Percentiles rank a stretch among this genome's conserved stretches.
phyloP scores from a whole-genome alignment of 2,888 invertebrate species.

The Mesoligia furuncula region DNA sequence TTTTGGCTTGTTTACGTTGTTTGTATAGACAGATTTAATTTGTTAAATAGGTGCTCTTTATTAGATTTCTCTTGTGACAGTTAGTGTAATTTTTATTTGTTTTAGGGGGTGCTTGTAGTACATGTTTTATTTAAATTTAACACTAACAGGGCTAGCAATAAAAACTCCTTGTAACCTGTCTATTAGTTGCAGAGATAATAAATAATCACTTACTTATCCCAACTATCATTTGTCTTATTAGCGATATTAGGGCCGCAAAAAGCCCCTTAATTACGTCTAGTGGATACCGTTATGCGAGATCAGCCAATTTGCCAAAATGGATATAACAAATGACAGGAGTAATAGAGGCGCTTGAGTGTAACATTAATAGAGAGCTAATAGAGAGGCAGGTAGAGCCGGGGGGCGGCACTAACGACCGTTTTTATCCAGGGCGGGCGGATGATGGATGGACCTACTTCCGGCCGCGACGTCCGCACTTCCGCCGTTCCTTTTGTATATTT shows the following conservation, averaged over 20 bases:
- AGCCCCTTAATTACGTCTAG: constrained; percentile 75
- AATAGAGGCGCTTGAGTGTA: constrained; percentile 89
- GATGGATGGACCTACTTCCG: constrained; percentile 89
- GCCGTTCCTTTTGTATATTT: constrained; percentile 85
- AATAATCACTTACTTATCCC: constrained; percentile 45
- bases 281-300: constrained; percentile 76
- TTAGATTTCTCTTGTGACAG: constrained; percentile 58
- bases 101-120: constrained; percentile 17
- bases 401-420: constrained; percentile 88
- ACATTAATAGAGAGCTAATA: constrained; percentile 90
- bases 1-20: constrained; percentile 68
- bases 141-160: not conserved
- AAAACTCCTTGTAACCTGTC: not conserved
- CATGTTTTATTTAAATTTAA: constrained; percentile 14
- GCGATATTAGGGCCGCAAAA: constrained; percentile 66
- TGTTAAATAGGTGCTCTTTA: constrained; percentile 65
- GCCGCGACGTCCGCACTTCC: constrained; percentile 86
- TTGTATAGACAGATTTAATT: constrained; percentile 63
- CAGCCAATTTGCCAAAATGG: constrained; percentile 89
- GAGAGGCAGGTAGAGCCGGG: constrained; percentile 85
- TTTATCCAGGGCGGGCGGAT: constrained; percentile 89
- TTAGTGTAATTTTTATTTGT: constrained; percentile 51
- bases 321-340: constrained; percentile 90
- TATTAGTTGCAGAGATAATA: constrained; percentile 33
- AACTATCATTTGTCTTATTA: constrained; percentile 63